These are phyloP conservation scores for Perdita meconis DNA, from an alignment of 2,888 invertebrate species.

Conservation along the genomic window DNA sequence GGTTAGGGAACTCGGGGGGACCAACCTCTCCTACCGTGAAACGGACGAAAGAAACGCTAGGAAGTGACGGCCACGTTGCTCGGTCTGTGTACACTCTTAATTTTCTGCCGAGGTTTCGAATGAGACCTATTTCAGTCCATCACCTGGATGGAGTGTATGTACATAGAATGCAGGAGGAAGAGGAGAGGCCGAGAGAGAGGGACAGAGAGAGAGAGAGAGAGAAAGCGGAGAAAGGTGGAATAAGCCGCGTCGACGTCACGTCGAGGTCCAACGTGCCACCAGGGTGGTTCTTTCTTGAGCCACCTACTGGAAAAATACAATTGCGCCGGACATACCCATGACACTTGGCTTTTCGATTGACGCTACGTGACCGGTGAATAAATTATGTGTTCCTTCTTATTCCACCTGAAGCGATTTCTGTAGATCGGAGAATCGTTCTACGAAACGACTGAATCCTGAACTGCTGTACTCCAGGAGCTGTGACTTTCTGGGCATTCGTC, in stretches of 20 bases:
- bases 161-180: conserved; percentile 37
- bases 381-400: conserved; percentile 9
- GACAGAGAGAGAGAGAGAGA: conserved; percentile 1
- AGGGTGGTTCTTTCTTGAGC: conserved; percentile 49
- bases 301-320: conserved; percentile 28
- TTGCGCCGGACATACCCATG: conserved; percentile 30
- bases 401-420: too few relatives aligned
- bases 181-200: conserved; percentile 16
- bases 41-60: conserved; percentile 42
- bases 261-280: conserved; percentile 50
- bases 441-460: too few relatives aligned
- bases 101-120: conserved; percentile 72
- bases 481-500: too few relatives aligned
- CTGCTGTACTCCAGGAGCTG: too few relatives aligned
- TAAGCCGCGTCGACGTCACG: conserved; percentile 51
- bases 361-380: conserved; percentile 39
- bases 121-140: conserved; percentile 74
- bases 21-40: background rate
- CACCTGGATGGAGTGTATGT: conserved; percentile 67
- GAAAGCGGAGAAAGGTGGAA: conserved; percentile 25
- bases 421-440: too few relatives aligned
- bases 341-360: conserved; percentile 30
- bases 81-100: conserved; percentile 69
- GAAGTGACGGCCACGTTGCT: conserved; percentile 41
- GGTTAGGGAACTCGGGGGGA: conserved; percentile 23